phyloP scores from a whole-genome alignment of 2,888 invertebrate species.

The Apodemia zela region DNA sequence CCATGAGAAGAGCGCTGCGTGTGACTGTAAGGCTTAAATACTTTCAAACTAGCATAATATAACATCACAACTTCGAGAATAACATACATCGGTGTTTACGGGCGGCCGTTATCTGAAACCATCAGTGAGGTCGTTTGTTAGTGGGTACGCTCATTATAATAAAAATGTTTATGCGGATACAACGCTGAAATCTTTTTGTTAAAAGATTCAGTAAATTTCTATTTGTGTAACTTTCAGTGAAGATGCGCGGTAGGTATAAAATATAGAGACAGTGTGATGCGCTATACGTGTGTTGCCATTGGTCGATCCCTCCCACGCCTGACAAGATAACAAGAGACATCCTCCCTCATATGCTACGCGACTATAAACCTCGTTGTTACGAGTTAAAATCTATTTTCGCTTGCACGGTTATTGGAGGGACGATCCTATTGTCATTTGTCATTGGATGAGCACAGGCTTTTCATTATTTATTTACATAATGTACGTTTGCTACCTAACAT shows the following conservation, averaged over 20 bases:
- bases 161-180: not conserved
- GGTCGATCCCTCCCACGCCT: conserved; percentile 73
- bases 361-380: conserved; percentile 36
- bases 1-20: not conserved
- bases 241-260: conserved; percentile 65
- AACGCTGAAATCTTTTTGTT: not conserved
- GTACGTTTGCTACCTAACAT: conserved; percentile 33
- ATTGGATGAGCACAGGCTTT: conserved; percentile 74
- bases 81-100: not conserved
- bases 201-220: not conserved
- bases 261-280: conserved; percentile 71
- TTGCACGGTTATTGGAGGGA: conserved; percentile 54
- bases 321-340: conserved; percentile 78
- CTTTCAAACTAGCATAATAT: not conserved
- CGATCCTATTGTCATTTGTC: conserved; percentile 74
- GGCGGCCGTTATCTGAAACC: not conserved
- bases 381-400: conserved; percentile 42
- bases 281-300: conserved; percentile 57
- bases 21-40: not conserved
- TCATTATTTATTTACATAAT: conserved; percentile 66
- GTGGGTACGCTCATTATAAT: not conserved
- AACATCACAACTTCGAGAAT: not conserved
- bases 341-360: conserved; percentile 48
- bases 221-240: not conserved
- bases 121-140: not conserved